Conservation (phyloP, 2,888 invertebrate species). For the Corythucha ciliata region DNA sequence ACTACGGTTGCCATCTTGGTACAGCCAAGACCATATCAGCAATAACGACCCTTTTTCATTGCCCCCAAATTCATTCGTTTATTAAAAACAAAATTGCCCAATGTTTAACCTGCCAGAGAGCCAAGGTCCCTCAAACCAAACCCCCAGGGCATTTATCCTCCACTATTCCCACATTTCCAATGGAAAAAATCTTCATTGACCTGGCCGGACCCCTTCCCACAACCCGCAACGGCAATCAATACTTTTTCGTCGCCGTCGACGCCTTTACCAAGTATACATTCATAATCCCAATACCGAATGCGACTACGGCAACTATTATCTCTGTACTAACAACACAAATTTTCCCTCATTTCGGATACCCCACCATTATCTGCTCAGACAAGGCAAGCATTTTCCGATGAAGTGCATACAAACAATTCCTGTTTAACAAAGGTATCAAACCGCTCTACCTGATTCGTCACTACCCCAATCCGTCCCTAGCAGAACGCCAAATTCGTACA, state of each 20-base stretch:
- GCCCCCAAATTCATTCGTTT: slow-evolving; percentile 9
- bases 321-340: not conserved
- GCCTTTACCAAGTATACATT: slow-evolving; percentile 7
- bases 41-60: slow-evolving; percentile 6
- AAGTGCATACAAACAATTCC: not conserved
- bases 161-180: slow-evolving; percentile 1
- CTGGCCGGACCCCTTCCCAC: not conserved
- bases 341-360: slow-evolving; percentile 4
- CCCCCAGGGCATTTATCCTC: slow-evolving; percentile 6
- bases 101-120: not conserved
- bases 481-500: no score
- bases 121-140: not conserved
- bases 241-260: slow-evolving; percentile 8
- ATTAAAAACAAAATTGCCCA: not conserved
- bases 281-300: slow-evolving; percentile 12
- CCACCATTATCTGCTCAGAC: not conserved
- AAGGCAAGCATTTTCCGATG: slow-evolving; percentile 4
- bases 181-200: not conserved
- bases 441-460: not conserved
- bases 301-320: not conserved
- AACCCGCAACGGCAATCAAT: not conserved
- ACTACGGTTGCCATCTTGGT: not conserved
- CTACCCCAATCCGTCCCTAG: not conserved
- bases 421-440: slow-evolving; percentile 6
- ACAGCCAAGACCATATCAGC: not conserved